Evolutionary conservation across 1,140 invertebrate species (phyloP).

Genomic region (Sesamia nonagrioides): DNA sequence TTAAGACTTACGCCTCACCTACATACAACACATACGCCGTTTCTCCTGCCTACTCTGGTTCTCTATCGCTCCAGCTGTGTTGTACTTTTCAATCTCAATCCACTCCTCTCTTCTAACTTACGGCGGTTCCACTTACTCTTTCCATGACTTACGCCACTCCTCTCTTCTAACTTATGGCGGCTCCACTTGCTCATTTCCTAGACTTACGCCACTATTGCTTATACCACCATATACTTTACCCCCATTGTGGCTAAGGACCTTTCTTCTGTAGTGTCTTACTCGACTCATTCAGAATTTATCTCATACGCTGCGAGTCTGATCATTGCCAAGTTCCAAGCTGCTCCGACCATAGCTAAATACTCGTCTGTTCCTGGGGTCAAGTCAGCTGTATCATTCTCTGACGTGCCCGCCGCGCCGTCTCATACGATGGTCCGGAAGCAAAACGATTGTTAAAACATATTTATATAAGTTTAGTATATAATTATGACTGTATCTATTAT

Average conservation of each 20-base stretch:
- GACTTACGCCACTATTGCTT: slow-evolving; percentile 48
- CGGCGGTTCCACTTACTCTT: slow-evolving; percentile 49
- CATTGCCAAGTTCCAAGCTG: slow-evolving; percentile 17
- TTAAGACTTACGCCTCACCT: slow-evolving; percentile 48
- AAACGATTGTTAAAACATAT: slow-evolving; percentile 60
- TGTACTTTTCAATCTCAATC: slow-evolving; percentile 47
- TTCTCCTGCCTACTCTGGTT: slow-evolving; percentile 59
- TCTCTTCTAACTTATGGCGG: slow-evolving; percentile 53
- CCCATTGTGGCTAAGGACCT: slow-evolving; percentile 41
- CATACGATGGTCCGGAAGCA: slow-evolving; percentile 62
- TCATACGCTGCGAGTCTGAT: background rate
- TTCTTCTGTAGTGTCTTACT: slow-evolving; percentile 65
- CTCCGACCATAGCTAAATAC: slow-evolving; percentile 57
- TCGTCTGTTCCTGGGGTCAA: slow-evolving; percentile 52
- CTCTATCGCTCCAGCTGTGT: slow-evolving; percentile 53
- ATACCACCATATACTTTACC: slow-evolving; percentile 42
- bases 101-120: slow-evolving; percentile 54
- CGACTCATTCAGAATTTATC: slow-evolving; percentile 33
- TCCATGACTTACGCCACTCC: slow-evolving; percentile 47
- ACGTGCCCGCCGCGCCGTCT: slow-evolving; percentile 65
- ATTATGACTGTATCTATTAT: background rate
- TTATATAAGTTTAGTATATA: slow-evolving; percentile 53
- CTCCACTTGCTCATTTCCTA: slow-evolving; percentile 43
- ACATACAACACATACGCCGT: slow-evolving; percentile 36
- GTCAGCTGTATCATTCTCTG: slow-evolving; percentile 51